Conservation (phyloP, 2,113 vertebrate species). For the Craseonycteris thonglongyai region DNA sequence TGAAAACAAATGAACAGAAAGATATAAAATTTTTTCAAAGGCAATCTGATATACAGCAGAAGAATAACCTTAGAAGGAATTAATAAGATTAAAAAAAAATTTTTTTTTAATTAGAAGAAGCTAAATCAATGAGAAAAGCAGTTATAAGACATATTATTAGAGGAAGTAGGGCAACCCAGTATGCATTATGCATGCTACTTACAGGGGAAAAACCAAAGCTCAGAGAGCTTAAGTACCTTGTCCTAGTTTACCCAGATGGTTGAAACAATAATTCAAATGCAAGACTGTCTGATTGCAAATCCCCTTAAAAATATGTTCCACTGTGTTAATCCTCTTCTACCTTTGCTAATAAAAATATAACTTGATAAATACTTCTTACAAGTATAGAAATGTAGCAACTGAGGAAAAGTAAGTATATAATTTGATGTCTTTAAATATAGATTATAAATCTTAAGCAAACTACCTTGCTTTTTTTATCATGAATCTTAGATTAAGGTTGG, state of each 20-base stretch:
- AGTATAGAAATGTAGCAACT: background rate
- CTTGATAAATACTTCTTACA: background rate
- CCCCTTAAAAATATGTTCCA: background rate
- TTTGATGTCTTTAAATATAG: background rate
- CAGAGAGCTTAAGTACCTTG: background rate
- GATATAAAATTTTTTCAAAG: background rate
- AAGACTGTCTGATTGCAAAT: background rate
- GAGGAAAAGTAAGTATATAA: background rate
- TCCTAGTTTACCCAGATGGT: background rate
- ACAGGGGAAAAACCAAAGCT: background rate
- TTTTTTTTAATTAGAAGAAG: background rate
- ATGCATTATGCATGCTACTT: background rate
- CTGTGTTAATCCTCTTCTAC: background rate
- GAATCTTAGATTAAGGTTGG: background rate
- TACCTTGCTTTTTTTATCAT: background rate
- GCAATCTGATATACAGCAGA: background rate
- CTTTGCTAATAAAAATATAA: background rate
- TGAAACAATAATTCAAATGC: background rate
- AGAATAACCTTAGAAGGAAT: background rate
- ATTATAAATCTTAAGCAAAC: background rate
- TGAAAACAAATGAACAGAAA: too few relatives aligned
- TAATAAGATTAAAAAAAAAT: background rate
- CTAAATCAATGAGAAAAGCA: background rate
- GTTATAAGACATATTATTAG: background rate
- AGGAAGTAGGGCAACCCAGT: background rate